Evolutionary conservation across 2,888 invertebrate genomes (phyloP).

Genomic region (Amiota mariae): DNA sequence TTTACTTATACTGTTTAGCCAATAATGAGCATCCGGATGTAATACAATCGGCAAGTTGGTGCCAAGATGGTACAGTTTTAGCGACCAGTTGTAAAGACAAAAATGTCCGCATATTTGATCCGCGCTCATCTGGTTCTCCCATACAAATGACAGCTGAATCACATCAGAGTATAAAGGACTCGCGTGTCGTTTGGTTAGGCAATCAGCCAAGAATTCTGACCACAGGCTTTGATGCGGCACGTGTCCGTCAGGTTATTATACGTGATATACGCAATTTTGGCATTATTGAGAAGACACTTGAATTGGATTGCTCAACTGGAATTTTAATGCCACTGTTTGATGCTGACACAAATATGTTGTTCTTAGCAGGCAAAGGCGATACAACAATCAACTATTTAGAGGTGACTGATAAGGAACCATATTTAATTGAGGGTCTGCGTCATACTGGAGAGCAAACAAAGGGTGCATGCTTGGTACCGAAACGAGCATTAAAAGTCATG

Average conservation of each 20-base stretch:
- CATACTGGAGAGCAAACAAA: conserved; percentile 96
- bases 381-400: conserved; percentile 93
- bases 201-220: conserved; percentile 87
- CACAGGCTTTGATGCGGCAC: conserved; percentile 91
- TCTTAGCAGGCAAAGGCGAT: conserved; percentile 95
- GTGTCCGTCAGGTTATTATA: conserved; percentile 90
- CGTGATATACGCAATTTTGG: conserved; percentile 89
- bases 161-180: conserved; percentile 93
- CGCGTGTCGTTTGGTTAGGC: conserved; percentile 92
- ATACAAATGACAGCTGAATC: conserved; percentile 81
- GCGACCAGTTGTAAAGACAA: conserved; percentile 95
- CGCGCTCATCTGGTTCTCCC: conserved; percentile 77
- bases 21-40: conserved; percentile 87
- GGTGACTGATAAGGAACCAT: conserved; percentile 90
- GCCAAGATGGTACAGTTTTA: conserved; percentile 83
- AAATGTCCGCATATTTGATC: conserved; percentile 89
- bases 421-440: conserved; percentile 88
- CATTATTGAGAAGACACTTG: conserved; percentile 84
- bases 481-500: conserved; percentile 95
- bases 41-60: conserved; percentile 93
- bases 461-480: conserved; percentile 93
- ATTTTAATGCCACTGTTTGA: conserved; percentile 95
- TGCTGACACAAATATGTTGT: conserved; percentile 94
- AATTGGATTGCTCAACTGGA: conserved; percentile 90
- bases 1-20: conserved; percentile 70